Evolutionary conservation across 2,113 vertebrate species (phyloP).

Genomic region (Odobenus rosmarus): DNA sequence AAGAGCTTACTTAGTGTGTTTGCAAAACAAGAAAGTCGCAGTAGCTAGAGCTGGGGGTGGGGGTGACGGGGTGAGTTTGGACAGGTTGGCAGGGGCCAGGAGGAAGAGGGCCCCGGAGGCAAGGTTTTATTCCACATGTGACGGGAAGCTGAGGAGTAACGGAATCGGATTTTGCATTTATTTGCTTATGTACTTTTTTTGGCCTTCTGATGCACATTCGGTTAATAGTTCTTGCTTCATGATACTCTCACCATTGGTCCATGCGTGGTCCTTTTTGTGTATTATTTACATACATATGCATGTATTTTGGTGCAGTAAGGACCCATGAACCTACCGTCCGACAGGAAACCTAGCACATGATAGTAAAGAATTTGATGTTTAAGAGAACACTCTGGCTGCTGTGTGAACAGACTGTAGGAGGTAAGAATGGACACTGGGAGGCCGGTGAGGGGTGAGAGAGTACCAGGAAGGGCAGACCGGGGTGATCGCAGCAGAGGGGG

Average conservation of each 20-base stretch:
- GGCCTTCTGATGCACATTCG: neutral
- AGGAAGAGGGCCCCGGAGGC: neutral
- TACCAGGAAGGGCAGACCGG: neutral
- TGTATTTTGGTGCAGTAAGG: neutral
- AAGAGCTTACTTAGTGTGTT: neutral
- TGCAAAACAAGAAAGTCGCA: neutral
- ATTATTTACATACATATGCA: neutral
- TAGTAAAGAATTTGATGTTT: neutral
- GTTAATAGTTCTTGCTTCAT: neutral
- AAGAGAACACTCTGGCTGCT: neutral
- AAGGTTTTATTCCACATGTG: neutral
- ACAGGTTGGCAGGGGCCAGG: neutral
- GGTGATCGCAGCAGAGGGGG: neutral
- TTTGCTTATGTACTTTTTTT: neutral
- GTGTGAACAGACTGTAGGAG: neutral
- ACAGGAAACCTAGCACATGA: neutral
- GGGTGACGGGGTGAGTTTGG: neutral
- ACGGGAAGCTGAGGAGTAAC: neutral
- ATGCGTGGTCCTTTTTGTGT: neutral
- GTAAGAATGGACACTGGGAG: neutral
- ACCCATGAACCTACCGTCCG: neutral
- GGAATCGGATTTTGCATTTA: neutral
- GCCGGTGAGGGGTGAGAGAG: neutral
- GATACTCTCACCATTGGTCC: neutral
- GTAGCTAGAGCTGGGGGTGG: neutral